phyloP scores from a whole-genome alignment of 2,797 vertebrate genomes.

The Octomys mimax region DNA sequence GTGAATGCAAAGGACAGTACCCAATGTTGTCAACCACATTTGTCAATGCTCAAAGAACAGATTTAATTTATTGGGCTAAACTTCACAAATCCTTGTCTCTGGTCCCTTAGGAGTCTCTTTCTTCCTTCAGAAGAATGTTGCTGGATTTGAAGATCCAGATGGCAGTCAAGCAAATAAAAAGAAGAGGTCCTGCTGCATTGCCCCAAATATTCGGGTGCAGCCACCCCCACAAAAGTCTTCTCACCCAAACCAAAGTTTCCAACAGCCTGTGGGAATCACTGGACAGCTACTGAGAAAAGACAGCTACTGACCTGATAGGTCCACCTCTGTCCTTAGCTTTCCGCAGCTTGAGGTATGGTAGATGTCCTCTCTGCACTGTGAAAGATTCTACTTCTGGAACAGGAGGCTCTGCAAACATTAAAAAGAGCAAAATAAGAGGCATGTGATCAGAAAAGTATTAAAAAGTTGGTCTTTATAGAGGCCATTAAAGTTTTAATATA shows the following conservation, averaged over 20 bases:
- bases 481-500: neutral
- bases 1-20: neutral
- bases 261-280: neutral
- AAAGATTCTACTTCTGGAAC: conserved; percentile 91
- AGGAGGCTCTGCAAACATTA: conserved; percentile 89
- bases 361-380: conserved; percentile 86
- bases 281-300: neutral
- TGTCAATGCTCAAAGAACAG: neutral
- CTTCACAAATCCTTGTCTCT: neutral
- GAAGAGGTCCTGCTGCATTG: neutral
- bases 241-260: neutral
- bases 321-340: conserved; percentile 91
- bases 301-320: conserved; percentile 92
- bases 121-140: neutral
- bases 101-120: neutral
- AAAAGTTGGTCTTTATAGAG: neutral
- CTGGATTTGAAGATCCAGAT: neutral
- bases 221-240: neutral
- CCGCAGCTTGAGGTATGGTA: conserved; percentile 90
- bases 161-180: neutral
- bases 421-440: neutral
- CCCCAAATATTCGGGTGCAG: neutral
- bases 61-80: neutral
- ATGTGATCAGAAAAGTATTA: neutral
- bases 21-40: neutral